Base-by-base conservation (phyloP, 2,113 vertebrate species). In the Sphaerodactylus townsendi region DNA sequence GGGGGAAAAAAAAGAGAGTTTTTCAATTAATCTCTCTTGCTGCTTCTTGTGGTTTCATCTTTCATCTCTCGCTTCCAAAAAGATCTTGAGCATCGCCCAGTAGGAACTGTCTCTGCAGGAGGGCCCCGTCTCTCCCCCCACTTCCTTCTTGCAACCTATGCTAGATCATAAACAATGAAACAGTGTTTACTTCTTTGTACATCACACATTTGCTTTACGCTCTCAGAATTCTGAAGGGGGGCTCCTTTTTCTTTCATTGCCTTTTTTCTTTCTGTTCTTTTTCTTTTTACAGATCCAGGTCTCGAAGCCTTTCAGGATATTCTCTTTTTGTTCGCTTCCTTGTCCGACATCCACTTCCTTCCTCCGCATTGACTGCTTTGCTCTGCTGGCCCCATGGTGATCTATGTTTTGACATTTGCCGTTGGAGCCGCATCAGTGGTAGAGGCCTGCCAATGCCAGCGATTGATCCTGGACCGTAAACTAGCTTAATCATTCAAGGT, bases 401-500 rank as follows among this genome's bases (percentile, higher is more conserved):
- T 91, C 39, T 80, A 92, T 86, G 82, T 83, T 94, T 87, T 94
- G 91, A 94, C 86, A 95, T 88, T 90, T 89, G 88, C 89, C 90
- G 85, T 84, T 94, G 88, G 88, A 93, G 89, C 91, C 86, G 79
- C 74, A 81, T 91, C 88, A 79, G 78, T n/a, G n/a, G 79, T 89
- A 91, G 89, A 92, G 11, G 82, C 73, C 90, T 94, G 88, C 82
- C 87, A 93, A 80, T 92, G 92, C 69, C 35, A 90, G 90, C 86
- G 90, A 94, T 92, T 91, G 86, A 94, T 93, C 89, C 85, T 86
- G 88, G 92, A 84, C 75, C 85, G 93, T 89, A 90, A 90, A 79
- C 83, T 1, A 46, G 77, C 91, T 95, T 69, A 92, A 94, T 85
- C 90, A 89, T 95, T 93, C 90, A 93, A 94, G 89, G 86, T 93